Evolutionary conservation across 1,140 invertebrate genomes (phyloP), one percentile per base, ranked within the genome.

Genomic region (Thaumatotibia leucotreta): DNA sequence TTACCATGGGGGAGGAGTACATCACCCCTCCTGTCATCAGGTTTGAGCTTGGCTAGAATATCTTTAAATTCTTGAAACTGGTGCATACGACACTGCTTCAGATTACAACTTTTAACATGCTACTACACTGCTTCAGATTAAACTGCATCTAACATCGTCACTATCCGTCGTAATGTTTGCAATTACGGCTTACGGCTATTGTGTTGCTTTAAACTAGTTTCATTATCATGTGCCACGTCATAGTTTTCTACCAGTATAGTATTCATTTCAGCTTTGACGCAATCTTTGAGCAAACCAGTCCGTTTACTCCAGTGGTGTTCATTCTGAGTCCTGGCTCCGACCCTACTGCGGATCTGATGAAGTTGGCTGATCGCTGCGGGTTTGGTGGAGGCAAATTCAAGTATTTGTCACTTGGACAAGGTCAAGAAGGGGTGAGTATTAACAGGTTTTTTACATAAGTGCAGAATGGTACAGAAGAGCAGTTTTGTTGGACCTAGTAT

Each of bases 271-370:
- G 95, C 76, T 94, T 97, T 65, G 94, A 97, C 67, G 92, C 93
- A 68, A 96, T 98, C 67, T 97, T 93, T 78, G 95, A 97, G 64
- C 96, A 97, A 83, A 97, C 96, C 66, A 94, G 94, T 0, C 93
- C 95, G 0, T 92, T 84, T 5, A 97, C 95, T 66, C 97, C 97
- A 0, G 95, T 98, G 11, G 94, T 97, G 50, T 97, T 98, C 80
- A 96, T 98, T 65, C 90, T 98, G 22, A 97, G 96, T 78, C 95
- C 96, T 8, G 97, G 97, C 0, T 96, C 96, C 0, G 97, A 98
- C 92, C 97, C 97, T 20, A 96, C 96, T 0, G 94, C 93, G 52
- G 97, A 98, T 81, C 83, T 98, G n/a, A 95, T 97, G 92, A 98
- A 97, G 88, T 81, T 98, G 20, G 96, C 96, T 0, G 96, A 97